Conservation (phyloP, 2,113 vertebrate species). For the Petrocephalus zakoni region DNA sequence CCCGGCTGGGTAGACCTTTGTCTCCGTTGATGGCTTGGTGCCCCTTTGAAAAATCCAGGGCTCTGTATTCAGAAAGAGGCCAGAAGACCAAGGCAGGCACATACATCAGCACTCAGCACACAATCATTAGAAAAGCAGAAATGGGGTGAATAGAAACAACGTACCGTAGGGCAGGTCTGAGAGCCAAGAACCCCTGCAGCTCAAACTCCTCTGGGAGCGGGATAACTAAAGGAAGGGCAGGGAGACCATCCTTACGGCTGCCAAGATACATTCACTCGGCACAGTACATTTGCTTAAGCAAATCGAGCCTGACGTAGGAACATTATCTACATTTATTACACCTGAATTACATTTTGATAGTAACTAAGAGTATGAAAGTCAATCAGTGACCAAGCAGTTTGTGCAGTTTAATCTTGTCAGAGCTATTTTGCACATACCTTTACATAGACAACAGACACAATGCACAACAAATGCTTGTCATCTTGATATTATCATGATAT, state of each 20-base stretch:
- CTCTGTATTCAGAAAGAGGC: slow-evolving; percentile 59
- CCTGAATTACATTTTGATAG: not conserved
- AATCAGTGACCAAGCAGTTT: not conserved
- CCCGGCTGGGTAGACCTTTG: slow-evolving; percentile 72
- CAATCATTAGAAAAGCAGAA: not conserved
- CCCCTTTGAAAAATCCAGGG: slow-evolving; percentile 94
- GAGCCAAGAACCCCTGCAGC: slow-evolving; percentile 91
- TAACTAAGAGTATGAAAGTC: not conserved
- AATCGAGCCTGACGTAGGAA: not conserved
- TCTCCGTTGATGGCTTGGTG: slow-evolving; percentile 89
- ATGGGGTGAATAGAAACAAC: slow-evolving; percentile 8
- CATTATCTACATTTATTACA: not conserved
- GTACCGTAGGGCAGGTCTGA: slow-evolving; percentile 88
- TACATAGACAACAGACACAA: not conserved
- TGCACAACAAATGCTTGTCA: not conserved
- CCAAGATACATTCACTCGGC: not conserved
- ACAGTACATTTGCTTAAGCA: not conserved
- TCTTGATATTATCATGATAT: too few relatives aligned
- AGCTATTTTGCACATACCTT: too few relatives aligned
- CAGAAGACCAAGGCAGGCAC: not conserved
- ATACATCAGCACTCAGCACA: slow-evolving; percentile 21
- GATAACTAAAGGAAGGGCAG: slow-evolving; percentile 56
- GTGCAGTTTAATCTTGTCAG: too few relatives aligned
- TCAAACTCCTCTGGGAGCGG: slow-evolving; percentile 98
- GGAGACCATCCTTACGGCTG: not conserved